Evolutionary conservation across 1,140 invertebrate species (phyloP), one percentile per base, ranked within the genome.

Genomic region (Drosophila nigromelanica): DNA sequence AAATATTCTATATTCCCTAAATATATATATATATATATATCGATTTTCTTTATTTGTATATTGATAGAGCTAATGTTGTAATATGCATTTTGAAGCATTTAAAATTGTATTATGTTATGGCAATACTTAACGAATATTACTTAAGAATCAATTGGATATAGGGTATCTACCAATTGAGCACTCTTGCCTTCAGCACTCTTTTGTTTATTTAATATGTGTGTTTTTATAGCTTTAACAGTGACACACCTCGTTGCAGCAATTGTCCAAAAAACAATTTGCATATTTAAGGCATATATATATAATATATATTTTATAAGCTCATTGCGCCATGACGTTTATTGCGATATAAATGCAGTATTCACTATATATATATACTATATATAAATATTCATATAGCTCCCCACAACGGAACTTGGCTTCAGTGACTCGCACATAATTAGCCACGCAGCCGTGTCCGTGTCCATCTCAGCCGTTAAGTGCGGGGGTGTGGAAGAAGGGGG

Each of bases 351-450:
- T 35, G 33, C 6, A 35, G 7, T 72, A 43, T 69, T 27, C 61
- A 43, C 10, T 58, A 40, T 61, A 18, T 50, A 66, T 71, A 27
- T 56, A 43, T 58, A 30, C 3, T 33, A 30, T 50, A 10, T 51
- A 50, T 33, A 50, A 54, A 30, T 27, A 40, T 40, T 14, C 12
- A n/a, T 40, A 40, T 40, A 40, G n/a, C 12, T 14, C 33, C 52
- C 54, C 55, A 37, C 63, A 68, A 72, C 74, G 70, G 74, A 76
- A 72, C 68, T 76, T 40, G 61, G 73, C 73, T 76, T 76, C 68
- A 66, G 60, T 72, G 73, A 71, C 35, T 76, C 73, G 68, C 72
- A 62, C 64, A 73, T 66, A 73, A 73, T 73, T 62, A 69, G 71
- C 66, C 71, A 73, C 58, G 58, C 27, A 67, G 56, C 70, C 61